Evolutionary conservation across 2,797 vertebrate genomes (phyloP).

Genomic region (Adrianichthys oophorus): DNA sequence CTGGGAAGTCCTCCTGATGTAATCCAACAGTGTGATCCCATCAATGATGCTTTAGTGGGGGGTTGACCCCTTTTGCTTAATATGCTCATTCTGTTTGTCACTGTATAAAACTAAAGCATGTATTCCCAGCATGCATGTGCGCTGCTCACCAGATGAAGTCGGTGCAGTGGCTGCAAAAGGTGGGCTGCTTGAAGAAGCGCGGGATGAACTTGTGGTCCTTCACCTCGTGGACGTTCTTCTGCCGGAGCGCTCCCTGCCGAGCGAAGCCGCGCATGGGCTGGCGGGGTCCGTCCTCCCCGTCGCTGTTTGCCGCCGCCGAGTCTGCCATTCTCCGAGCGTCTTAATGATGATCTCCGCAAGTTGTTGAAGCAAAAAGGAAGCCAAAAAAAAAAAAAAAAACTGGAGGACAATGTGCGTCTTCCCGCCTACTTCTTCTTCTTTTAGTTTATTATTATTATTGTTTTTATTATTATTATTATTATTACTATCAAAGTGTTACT

Average conservation of each 20-base stretch:
- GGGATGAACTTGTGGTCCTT: slow-evolving; percentile 95
- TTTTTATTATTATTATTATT: too few relatives aligned
- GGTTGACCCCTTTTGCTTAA: too few relatives aligned
- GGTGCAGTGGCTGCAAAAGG: slow-evolving; percentile 97
- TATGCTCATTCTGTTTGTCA: too few relatives aligned
- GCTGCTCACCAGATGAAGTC: slow-evolving; percentile 93
- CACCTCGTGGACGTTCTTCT: slow-evolving; percentile 96
- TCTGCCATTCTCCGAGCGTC: slow-evolving; percentile 63
- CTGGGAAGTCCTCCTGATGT: slow-evolving; percentile 2
- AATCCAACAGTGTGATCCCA: slow-evolving; percentile 18
- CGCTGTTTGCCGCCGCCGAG: slow-evolving; percentile 73
- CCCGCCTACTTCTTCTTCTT: not conserved
- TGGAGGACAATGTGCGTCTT: not conserved
- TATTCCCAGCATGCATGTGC: not conserved
- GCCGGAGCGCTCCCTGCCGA: slow-evolving; percentile 90
- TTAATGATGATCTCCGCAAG: slow-evolving; percentile 16
- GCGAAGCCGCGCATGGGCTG: slow-evolving; percentile 83
- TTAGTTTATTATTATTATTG: too few relatives aligned
- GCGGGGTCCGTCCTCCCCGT: slow-evolving; percentile 82
- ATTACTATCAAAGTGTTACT: not conserved
- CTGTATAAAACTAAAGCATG: not conserved
- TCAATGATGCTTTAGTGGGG: not conserved
- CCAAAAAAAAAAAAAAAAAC: not conserved
- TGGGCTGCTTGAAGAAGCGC: slow-evolving; percentile 95
- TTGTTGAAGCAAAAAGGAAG: slow-evolving; percentile 1